Conservation (phyloP, 2,113 vertebrate species). For the Gopherus evgoodei region DNA sequence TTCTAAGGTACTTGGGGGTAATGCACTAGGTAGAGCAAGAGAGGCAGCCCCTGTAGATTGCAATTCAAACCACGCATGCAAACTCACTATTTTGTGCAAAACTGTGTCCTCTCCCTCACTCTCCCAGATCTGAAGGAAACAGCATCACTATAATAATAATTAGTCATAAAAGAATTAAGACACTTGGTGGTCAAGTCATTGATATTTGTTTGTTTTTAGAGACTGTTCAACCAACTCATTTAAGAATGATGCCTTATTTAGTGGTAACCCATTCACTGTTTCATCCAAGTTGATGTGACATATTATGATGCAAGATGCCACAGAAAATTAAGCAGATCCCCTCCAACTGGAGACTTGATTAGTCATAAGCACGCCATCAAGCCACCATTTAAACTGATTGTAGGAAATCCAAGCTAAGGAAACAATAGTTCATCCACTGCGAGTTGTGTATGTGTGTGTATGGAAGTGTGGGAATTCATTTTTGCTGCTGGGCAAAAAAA, state of each 20-base stretch:
- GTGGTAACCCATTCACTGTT: constrained; percentile 26
- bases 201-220: constrained; percentile 18
- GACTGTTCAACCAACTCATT: constrained; percentile 7
- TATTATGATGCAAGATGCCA: constrained; percentile 65
- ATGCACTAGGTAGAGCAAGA: not conserved
- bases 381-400: constrained; percentile 60
- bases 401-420: constrained; percentile 14
- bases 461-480: not conserved
- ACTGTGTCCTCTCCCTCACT: not conserved
- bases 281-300: constrained; percentile 56
- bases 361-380: constrained; percentile 52
- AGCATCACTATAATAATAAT: constrained; percentile 36
- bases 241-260: constrained; percentile 43
- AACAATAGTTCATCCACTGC: constrained; percentile 1
- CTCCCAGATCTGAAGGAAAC: not conserved
- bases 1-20: not conserved
- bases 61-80: not conserved
- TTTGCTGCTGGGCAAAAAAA: constrained; percentile 23
- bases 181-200: constrained; percentile 45
- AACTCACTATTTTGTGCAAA: not conserved
- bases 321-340: constrained; percentile 50
- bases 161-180: constrained; percentile 40
- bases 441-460: not conserved
- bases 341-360: constrained; percentile 55
- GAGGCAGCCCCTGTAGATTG: accelerated